Base-by-base conservation (phyloP, 1,140 invertebrate species). In the Battus philenor region DNA sequence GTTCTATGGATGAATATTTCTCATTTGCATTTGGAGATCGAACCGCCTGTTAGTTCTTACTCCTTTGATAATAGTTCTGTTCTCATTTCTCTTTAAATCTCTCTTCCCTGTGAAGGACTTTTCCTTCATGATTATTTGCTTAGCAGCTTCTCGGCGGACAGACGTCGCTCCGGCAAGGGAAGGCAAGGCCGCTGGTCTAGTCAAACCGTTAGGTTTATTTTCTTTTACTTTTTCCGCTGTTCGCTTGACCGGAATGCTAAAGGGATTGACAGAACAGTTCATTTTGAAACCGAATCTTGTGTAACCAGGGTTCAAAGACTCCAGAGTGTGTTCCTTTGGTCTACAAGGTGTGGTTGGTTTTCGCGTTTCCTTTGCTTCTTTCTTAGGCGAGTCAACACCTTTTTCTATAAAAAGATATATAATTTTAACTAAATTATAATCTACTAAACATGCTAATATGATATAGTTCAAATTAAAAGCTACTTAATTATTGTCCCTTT, bases 31-130 rank as follows among this genome's bases (percentile, higher is more conserved):
- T 58, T 90, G 87, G 16, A 92, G 54, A 43, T 91, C 90, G 51
- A 92, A 92, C n/a, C 91, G 79, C 16, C 90, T 81, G 77, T 92
- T 92, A 0, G 87, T 89, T 7, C 91, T 76, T 0, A 92, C 90
- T 1, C 90, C 90, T 15, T 88, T 88, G 0, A 91, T 83, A 1
- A 86, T 49, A 2, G 74, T 80, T 39, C 88, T 70, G 18, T 64
- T 86, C 20, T 86, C 72, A 2, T 76, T 72, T 47, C 84, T 74
- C 18, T 60, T 67, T 0, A 49, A 34, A 18, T 56, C 51, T 13
- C 64, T 63, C 36, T 71, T 83, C 1, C 79, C 70, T 0, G 64
- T 54, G 9, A 70, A 68, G 0, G 69, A 70, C 24, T 85, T 79
- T 34, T 84, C 78, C 16, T 76, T 74, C 71, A 86, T 74, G 0